phyloP scores from a whole-genome alignment of 2,797 vertebrate genomes.

The Molossus molossus region DNA sequence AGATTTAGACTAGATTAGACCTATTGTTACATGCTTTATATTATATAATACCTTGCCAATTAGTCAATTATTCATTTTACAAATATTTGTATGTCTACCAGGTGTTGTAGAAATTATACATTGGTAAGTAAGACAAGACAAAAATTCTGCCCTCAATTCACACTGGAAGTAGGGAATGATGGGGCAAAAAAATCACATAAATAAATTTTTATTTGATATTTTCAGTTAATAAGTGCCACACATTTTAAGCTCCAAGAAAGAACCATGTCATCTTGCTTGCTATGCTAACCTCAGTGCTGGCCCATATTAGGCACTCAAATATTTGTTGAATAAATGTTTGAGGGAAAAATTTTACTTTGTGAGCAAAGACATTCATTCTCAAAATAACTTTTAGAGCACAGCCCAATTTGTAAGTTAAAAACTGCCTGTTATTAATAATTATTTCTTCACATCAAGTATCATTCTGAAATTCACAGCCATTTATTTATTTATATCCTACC shows the following conservation, averaged over 20 bases:
- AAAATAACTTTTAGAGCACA: slow-evolving; percentile 60
- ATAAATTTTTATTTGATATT: slow-evolving; percentile 8
- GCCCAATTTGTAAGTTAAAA: slow-evolving; percentile 60
- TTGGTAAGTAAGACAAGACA: neutral
- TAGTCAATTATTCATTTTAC: slow-evolving; percentile 62
- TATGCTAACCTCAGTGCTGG: neutral
- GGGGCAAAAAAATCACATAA: neutral
- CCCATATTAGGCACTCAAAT: slow-evolving; percentile 21
- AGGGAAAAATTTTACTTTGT: slow-evolving; percentile 41
- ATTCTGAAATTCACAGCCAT: slow-evolving; percentile 33
- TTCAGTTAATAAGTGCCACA: slow-evolving; percentile 39
- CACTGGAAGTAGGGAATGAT: neutral
- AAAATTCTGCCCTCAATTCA: neutral
- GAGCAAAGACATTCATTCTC: slow-evolving; percentile 32
- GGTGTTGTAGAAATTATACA: slow-evolving; percentile 22
- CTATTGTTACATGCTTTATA: neutral
- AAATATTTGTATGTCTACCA: slow-evolving; percentile 53
- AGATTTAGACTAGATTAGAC: neutral
- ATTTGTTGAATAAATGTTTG: slow-evolving; percentile 28
- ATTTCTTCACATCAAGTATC: slow-evolving; percentile 18
- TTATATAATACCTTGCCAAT: neutral
- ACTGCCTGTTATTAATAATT: neutral
- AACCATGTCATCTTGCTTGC: neutral
- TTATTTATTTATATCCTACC: slow-evolving; percentile 45
- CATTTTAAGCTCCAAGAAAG: slow-evolving; percentile 36